These are phyloP conservation scores for Hydrocynus forskahlii DNA, from an alignment of 2,797 vertebrate species.

Conservation along the genomic window DNA sequence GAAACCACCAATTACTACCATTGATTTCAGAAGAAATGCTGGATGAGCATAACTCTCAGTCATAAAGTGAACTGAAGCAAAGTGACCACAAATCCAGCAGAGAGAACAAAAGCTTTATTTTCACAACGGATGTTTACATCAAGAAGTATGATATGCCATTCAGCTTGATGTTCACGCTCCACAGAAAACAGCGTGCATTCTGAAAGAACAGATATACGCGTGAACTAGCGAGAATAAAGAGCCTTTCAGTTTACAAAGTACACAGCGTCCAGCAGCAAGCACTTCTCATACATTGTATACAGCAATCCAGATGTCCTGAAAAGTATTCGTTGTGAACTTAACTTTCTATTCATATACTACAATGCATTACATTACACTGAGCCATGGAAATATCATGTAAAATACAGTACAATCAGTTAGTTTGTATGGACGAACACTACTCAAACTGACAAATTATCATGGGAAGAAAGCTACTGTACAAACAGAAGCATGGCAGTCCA, in stretches of 20 bases:
- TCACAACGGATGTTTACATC: slow-evolving; percentile 47
- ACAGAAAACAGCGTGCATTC: slow-evolving; percentile 45
- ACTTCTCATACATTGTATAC: slow-evolving; percentile 43
- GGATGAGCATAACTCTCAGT: not conserved
- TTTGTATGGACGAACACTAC: slow-evolving; percentile 37
- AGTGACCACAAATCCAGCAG: not conserved
- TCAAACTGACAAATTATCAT: slow-evolving; percentile 14
- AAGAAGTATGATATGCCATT: slow-evolving; percentile 35
- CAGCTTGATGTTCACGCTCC: slow-evolving; percentile 37
- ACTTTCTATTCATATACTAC: slow-evolving; percentile 36
- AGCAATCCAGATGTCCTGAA: slow-evolving; percentile 39
- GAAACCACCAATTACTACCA: no score
- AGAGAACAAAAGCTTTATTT: slow-evolving; percentile 57
- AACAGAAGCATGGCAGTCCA: slow-evolving; percentile 36
- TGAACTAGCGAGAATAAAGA: slow-evolving; percentile 41
- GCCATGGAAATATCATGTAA: slow-evolving; percentile 34
- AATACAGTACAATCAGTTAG: slow-evolving; percentile 38
- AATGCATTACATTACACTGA: slow-evolving; percentile 42
- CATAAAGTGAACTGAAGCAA: not conserved
- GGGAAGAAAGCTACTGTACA: slow-evolving; percentile 41
- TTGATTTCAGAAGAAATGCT: no score
- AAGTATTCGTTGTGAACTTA: slow-evolving; percentile 34
- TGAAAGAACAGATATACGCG: slow-evolving; percentile 28
- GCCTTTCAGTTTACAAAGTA: slow-evolving; percentile 50
- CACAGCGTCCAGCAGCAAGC: slow-evolving; percentile 44